phyloP scores from a whole-genome alignment of 30 jellyfish, hydroid and myxozoan genomes.

The Aurelia aurita region DNA sequence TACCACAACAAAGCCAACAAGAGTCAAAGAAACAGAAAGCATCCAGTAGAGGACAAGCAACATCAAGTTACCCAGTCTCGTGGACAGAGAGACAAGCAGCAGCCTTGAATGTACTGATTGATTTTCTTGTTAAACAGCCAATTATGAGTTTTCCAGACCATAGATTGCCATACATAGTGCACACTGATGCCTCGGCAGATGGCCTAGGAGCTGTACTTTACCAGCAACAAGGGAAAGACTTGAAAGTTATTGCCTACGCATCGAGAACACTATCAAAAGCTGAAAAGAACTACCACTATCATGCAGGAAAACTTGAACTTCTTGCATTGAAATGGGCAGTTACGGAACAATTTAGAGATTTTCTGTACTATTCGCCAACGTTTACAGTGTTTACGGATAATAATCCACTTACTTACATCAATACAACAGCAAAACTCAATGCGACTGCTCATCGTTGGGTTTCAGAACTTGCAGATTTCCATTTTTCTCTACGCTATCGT shows the following conservation, averaged over 20 bases:
- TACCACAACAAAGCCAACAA: neutral
- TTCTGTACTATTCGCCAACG: constrained; percentile 9
- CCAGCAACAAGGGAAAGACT: constrained; percentile 18
- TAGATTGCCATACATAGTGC: constrained; percentile 19
- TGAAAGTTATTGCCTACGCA: constrained; percentile 38
- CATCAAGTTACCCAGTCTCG: neutral
- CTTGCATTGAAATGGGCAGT: constrained; percentile 46
- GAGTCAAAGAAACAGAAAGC: neutral
- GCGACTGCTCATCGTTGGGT: constrained; percentile 37
- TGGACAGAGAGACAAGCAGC: neutral
- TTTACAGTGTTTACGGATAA: constrained; percentile 26
- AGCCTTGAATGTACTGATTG: constrained; percentile 2
- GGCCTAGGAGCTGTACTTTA: constrained; percentile 13
- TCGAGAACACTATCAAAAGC: constrained; percentile 28
- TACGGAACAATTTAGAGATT: constrained; percentile 6
- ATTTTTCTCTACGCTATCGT: neutral
- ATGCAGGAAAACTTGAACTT: constrained; percentile 12
- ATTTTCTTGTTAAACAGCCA: neutral
- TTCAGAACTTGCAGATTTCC: constrained; percentile 15
- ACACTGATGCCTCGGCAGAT: constrained; percentile 23
- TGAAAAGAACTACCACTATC: constrained; percentile 33
- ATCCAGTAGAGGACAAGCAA: neutral
- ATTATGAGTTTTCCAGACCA: constrained; percentile 30
- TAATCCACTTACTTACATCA: constrained; percentile 6
- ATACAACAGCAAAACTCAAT: constrained; percentile 27